Conservation (phyloP, 2,797 vertebrate species). For the Megaceryle alcyon region DNA sequence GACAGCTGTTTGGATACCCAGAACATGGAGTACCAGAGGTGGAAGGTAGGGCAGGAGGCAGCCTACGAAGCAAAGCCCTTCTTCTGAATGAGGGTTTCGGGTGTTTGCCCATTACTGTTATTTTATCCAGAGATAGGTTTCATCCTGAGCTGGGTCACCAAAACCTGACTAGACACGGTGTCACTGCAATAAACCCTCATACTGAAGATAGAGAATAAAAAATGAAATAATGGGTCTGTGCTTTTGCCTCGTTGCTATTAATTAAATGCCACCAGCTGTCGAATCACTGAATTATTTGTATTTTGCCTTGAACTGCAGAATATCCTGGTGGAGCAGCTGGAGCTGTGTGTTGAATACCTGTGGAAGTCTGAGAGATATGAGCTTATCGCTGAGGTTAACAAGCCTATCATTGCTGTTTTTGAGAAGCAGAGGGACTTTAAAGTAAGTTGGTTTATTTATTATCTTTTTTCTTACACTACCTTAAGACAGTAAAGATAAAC, state of each 20-base stretch:
- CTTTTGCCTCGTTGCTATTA: background rate
- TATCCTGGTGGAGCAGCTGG: slow-evolving; percentile 94
- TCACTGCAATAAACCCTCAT: background rate
- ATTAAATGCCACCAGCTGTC: background rate
- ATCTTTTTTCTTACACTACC: background rate
- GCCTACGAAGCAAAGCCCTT: background rate
- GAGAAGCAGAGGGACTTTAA: slow-evolving; percentile 98
- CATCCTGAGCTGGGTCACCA: background rate
- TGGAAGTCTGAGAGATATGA: slow-evolving; percentile 98
- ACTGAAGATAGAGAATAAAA: background rate
- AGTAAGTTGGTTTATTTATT: slow-evolving; percentile 73
- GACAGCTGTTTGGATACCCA: background rate
- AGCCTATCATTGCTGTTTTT: slow-evolving; percentile 95
- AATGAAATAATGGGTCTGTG: background rate
- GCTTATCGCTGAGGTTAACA: slow-evolving; percentile 97
- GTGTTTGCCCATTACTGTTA: background rate
- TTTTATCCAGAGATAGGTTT: background rate
- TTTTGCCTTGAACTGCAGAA: slow-evolving; percentile 78
- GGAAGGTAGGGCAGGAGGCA: background rate
- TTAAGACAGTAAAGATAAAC: background rate
- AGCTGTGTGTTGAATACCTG: slow-evolving; percentile 93
- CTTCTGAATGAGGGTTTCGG: background rate
- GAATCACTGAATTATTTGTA: background rate
- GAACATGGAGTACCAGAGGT: background rate
- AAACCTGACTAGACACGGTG: background rate